These are phyloP conservation scores for Whitmania pigra DNA, from an alignment of 1,140 invertebrate species.

Conservation along the genomic window DNA sequence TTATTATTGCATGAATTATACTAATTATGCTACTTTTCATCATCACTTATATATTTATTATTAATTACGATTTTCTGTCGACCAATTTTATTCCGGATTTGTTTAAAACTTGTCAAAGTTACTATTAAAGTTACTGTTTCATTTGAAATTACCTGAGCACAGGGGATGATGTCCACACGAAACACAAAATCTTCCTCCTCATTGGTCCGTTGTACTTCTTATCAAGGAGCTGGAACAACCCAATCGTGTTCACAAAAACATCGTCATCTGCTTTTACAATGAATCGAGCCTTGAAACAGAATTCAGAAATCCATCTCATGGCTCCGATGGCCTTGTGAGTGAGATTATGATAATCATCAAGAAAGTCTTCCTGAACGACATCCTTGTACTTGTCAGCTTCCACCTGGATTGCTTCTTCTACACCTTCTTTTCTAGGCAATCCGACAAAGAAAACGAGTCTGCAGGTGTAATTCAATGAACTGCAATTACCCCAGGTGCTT, in stretches of 20 bases:
- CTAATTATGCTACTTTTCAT: no score
- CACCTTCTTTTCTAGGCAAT: slow-evolving; percentile 39
- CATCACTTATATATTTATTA: slow-evolving; percentile 25
- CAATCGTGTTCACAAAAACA: slow-evolving; percentile 41
- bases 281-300: slow-evolving; percentile 48
- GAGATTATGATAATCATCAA: slow-evolving; percentile 64
- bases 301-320: slow-evolving; percentile 61
- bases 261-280: slow-evolving; percentile 47
- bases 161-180: slow-evolving; percentile 34
- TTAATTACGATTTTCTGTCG: no score
- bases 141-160: slow-evolving; percentile 27
- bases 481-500: slow-evolving; percentile 36
- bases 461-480: slow-evolving; percentile 25
- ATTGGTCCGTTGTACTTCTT: slow-evolving; percentile 14
- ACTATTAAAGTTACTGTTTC: no score
- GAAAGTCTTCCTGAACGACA: slow-evolving; percentile 63
- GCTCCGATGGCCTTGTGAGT: slow-evolving; percentile 73
- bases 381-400: slow-evolving; percentile 54
- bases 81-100: no score
- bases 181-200: slow-evolving; percentile 31
- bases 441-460: slow-evolving; percentile 58
- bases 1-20: no score
- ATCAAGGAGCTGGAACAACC: slow-evolving; percentile 24
- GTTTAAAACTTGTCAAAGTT: no score
- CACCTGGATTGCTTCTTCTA: slow-evolving; percentile 44